A percentile compares a stretch with the other conserved stretches of the same genome.
Evolutionary conservation across 2,113 vertebrate species (phyloP).

Genomic region (Podiceps cristatus): DNA sequence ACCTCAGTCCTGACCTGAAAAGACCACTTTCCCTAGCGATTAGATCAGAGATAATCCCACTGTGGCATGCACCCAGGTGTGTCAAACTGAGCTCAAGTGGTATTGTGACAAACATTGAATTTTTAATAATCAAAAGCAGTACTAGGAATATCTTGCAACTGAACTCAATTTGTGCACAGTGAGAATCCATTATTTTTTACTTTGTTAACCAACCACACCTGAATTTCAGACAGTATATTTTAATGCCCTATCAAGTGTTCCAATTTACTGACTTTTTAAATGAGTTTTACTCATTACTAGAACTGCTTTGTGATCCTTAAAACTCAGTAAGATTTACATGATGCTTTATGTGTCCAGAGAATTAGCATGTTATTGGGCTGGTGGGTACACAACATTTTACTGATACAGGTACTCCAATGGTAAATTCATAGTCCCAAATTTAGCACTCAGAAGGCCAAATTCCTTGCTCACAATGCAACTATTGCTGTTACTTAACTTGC

Average conservation of each 20-base stretch:
- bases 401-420: neutral
- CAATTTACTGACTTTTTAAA: neutral
- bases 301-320: neutral
- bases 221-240: neutral
- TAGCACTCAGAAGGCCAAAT: neutral
- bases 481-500: neutral
- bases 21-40: constrained; percentile 62
- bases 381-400: neutral
- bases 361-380: neutral
- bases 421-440: neutral
- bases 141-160: neutral
- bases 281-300: neutral
- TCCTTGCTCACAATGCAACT: neutral
- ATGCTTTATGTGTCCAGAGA: neutral
- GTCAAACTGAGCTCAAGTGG: constrained; percentile 37
- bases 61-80: constrained; percentile 59
- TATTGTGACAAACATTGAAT: constrained; percentile 18
- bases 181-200: neutral
- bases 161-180: neutral
- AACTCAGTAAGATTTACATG: neutral
- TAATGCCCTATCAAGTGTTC: neutral
- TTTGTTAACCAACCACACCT: neutral
- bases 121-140: constrained; percentile 43
- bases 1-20: constrained; percentile 55
- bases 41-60: constrained; percentile 53